Base-by-base conservation (phyloP, 2,113 vertebrate genomes). In the Odontophorus gujanensis region DNA sequence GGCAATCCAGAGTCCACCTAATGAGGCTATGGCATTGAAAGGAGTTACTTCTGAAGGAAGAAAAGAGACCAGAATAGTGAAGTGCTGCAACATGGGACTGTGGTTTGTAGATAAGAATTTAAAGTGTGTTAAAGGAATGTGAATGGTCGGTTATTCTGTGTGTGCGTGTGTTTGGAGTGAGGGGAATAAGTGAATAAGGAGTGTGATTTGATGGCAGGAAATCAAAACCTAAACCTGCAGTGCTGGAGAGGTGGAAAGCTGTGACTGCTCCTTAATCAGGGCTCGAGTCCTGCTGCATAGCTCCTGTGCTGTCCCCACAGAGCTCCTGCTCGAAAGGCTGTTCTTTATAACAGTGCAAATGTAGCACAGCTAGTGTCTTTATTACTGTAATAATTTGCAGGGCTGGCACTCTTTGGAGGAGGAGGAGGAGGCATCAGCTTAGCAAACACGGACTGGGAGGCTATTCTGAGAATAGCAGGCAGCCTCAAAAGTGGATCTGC, bases 301-400 rank as follows among this genome's bases (percentile, higher is more conserved):
- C 89, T 93, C 92, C 89, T 7, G 53, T 13, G 28, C 94, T 3
- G 90, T 96, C 92, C 95, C 95, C 71, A 2, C 2, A 74, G 94
- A 89, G 95, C 34, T 87, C 73, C 74, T 48, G 13, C 90, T 88
- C 47, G 7, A 65, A 89, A 83, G 86, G 88, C 95, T 86, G 62
- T 79, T 86, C 92, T 95, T 94, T 92, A 47, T 65, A 86, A 48
- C 83, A 68, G 92, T 79, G 92, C 91, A 94, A 91, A 94, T 69
- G 91, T 42, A 80, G 94, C 94, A 79, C 84, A 94, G 95, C 86
- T 89, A 87, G 94, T 32, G 86, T 13, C 90, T 94, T 92, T 96
- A 94, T 96, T 94, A 71, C 92, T 69, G 95, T 22, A 79, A 92
- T 96, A 95, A 95, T 94, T 91, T 94, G 95, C 92, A 81, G 91